phyloP scores from a whole-genome alignment of 1,140 invertebrate genomes.

The Scaptomyza montana region DNA sequence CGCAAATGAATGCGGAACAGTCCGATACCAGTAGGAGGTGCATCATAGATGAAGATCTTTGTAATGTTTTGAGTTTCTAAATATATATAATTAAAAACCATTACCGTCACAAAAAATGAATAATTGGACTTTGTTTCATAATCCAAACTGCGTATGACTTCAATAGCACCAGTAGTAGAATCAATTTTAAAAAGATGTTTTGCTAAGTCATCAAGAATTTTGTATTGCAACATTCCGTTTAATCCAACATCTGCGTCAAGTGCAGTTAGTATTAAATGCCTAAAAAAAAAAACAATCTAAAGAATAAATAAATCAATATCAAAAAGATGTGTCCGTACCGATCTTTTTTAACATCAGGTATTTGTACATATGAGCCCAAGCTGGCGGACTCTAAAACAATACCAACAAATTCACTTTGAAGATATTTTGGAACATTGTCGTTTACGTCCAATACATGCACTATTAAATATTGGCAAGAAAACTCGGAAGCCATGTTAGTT shows the following conservation, averaged over 20 bases:
- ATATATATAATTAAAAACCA: not conserved
- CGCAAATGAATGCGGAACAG: no score
- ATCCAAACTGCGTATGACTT: slow-evolving; percentile 90
- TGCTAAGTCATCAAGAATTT: slow-evolving; percentile 91
- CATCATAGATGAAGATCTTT: no score
- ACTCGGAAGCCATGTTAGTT: slow-evolving; percentile 92
- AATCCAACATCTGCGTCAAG: slow-evolving; percentile 91
- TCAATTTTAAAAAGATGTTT: slow-evolving; percentile 93
- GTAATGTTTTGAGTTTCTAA: no score
- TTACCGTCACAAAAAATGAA: slow-evolving; percentile 90
- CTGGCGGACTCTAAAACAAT: slow-evolving; percentile 89
- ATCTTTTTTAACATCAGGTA: slow-evolving; percentile 68
- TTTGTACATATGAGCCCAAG: slow-evolving; percentile 89
- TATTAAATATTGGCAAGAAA: slow-evolving; percentile 88
- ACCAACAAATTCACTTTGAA: slow-evolving; percentile 88
- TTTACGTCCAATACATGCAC: slow-evolving; percentile 92
- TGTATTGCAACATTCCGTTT: slow-evolving; percentile 92
- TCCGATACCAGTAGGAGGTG: no score
- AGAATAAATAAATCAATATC: not conserved
- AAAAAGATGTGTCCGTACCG: slow-evolving; percentile 30
- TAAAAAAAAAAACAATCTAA: slow-evolving; percentile 78
- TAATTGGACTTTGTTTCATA: slow-evolving; percentile 90
- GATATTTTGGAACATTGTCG: slow-evolving; percentile 93
- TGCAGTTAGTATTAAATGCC: slow-evolving; percentile 91
- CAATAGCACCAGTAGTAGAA: slow-evolving; percentile 93